Evolutionary conservation across 1,140 invertebrate species (phyloP).

Genomic region (Scaptomyza graminum): DNA sequence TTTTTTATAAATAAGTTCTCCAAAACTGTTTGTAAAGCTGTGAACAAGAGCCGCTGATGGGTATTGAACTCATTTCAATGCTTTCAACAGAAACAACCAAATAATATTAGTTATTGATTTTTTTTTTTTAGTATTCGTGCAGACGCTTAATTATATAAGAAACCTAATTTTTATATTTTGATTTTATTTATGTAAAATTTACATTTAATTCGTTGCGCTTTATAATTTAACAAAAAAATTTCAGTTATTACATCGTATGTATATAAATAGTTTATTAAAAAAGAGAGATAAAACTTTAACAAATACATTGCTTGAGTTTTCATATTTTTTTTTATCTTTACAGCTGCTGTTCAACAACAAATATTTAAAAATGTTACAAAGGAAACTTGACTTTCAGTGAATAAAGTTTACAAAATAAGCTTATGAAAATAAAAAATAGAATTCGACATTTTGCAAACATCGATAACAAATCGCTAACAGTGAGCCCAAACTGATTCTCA

Average conservation of each 20-base stretch:
- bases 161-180: conserved; percentile 48
- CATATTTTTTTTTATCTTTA: conserved; percentile 48
- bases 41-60: conserved; percentile 9
- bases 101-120: conserved; percentile 19
- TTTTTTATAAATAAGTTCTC: conserved; percentile 9
- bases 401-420: conserved; percentile 60
- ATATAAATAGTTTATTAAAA: conserved; percentile 24
- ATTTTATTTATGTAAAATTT: conserved; percentile 65
- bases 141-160: conserved; percentile 47
- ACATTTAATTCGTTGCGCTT: conserved; percentile 55
- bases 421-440: conserved; percentile 56
- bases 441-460: conserved; percentile 64
- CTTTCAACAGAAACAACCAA: conserved; percentile 47
- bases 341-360: conserved; percentile 77
- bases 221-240: conserved; percentile 59
- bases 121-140: conserved; percentile 39
- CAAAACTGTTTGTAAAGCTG: not conserved
- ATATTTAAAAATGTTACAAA: conserved; percentile 54
- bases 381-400: conserved; percentile 53
- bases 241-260: conserved; percentile 27
- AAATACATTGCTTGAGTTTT: conserved; percentile 55
- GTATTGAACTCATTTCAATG: conserved; percentile 9
- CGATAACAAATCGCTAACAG: conserved; percentile 73
- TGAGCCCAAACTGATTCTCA: conserved; percentile 44
- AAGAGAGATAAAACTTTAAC: conserved; percentile 46